Conservation (phyloP, 2,888 invertebrate genomes). For the Stomorhina lunata region DNA sequence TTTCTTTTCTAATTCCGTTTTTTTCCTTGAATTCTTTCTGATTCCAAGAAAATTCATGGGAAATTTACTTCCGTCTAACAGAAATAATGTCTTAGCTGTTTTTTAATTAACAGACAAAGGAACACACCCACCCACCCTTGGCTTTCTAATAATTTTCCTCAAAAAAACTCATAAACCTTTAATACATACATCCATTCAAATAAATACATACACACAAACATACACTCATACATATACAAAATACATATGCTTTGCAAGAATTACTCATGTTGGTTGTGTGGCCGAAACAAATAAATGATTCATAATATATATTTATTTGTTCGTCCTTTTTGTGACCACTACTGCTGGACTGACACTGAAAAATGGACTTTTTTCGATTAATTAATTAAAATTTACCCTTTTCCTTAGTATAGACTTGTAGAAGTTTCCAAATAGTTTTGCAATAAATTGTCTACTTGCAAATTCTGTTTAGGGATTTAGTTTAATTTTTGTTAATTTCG, state of each 20-base stretch:
- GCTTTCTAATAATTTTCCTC: background rate
- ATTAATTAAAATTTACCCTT: conserved; percentile 43
- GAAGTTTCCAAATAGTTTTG: background rate
- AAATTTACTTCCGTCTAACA: background rate
- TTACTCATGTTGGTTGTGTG: conserved; percentile 30
- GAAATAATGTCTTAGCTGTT: background rate
- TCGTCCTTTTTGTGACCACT: conserved; percentile 23
- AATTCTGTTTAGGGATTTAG: background rate
- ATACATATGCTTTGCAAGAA: conserved; percentile 1
- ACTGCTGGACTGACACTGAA: conserved; percentile 43
- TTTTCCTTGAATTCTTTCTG: background rate
- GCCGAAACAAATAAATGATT: conserved; percentile 46
- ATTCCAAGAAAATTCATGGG: background rate
- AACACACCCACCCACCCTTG: conserved; percentile 58
- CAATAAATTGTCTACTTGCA: background rate
- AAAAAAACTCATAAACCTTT: too few species aligned
- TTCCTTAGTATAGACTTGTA: conserved; percentile 6
- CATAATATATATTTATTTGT: conserved; percentile 19
- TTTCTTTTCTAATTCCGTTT: background rate
- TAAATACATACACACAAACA: background rate
- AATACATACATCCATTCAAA: background rate
- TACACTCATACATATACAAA: background rate
- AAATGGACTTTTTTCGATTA: background rate
- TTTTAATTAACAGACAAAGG: conserved; percentile 31
- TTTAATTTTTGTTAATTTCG: conserved; percentile 20